Base-by-base conservation (phyloP, 1,140 invertebrate species). In the Ladona fulva region DNA sequence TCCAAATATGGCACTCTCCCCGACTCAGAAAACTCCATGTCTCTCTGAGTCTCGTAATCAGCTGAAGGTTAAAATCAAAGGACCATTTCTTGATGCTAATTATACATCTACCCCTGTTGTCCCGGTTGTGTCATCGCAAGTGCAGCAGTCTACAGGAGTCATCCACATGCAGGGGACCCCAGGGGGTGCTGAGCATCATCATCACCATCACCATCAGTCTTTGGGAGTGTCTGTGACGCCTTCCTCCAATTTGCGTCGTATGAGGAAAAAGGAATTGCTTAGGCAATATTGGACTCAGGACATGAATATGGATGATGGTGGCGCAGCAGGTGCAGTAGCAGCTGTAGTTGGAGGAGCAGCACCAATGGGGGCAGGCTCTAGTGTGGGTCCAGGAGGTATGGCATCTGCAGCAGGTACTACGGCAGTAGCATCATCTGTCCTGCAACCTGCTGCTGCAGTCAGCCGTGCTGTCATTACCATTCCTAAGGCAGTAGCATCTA, bases 1-100 rank as follows among this genome's bases (percentile, higher is more conserved):
- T 42, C 42, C 42, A 10, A 29, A 42, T 24, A 0, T 29, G 22
- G 52, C 74, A 5, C 37, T 76, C 75, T 25, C 14, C 8, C 77
- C 76, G 24, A 76, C 73, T 75, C 52, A 66, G 1, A 66, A 66
- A 22, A 22, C 52, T 12, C 3, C 52, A 16, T 91, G 91, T 0
- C 84, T 93, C 16, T 89, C 88, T 12, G 93, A 93, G 83, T 91
- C 93, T 0, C 86, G 93, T 22, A 95, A 95, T 85, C 94, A 95
- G 81, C 83, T 96, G 0, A 96, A 96, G 83, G 91, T 96, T 0
- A 96, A 96, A 84, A 96, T 96, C 79, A 96, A 96, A 84, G 94
- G 94, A 14, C 94, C 94, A 0, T 93, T 95, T 81, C 84, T 92
- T 75, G 91, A 93, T 81, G 91, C 92, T 0, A 93, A 93, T 81